A percentile compares a stretch with the other conserved stretches of the same genome.
Conservation (phyloP, 2,113 vertebrate genomes). For the Capra hircus region DNA sequence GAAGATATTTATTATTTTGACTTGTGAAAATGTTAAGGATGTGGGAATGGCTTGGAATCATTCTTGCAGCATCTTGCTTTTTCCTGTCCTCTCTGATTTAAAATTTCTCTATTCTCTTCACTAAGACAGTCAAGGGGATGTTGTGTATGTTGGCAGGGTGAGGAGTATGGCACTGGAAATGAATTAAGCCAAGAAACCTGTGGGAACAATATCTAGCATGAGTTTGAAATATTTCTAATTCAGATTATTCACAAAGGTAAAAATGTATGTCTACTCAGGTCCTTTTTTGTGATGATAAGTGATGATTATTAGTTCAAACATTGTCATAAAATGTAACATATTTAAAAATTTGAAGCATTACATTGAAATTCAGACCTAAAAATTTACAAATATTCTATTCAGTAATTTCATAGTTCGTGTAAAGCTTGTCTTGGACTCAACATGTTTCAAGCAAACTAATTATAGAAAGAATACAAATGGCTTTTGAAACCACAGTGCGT, state of each 20-base stretch:
- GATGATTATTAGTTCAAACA: neutral
- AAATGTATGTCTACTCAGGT: neutral
- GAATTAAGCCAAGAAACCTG: neutral
- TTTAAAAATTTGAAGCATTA: neutral
- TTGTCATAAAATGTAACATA: neutral
- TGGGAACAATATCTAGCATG: neutral
- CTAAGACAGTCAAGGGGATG: neutral
- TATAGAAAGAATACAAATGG: neutral
- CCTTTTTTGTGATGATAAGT: neutral
- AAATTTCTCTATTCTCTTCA: neutral
- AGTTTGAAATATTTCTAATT: neutral
- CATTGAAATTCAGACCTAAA: neutral
- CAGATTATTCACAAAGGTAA: neutral
- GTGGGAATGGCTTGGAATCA: neutral
- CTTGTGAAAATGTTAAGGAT: neutral
- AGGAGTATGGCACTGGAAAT: rapidly evolving
- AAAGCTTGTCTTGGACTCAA: neutral
- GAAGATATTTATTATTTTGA: neutral
- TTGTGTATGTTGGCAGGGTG: rapidly evolving
- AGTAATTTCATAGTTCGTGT: neutral
- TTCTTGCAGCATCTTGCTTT: neutral
- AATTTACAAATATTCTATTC: neutral
- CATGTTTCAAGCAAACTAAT: neutral
- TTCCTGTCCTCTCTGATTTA: neutral
- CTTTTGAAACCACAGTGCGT: neutral